These are phyloP conservation scores for Brachystomella parvula DNA, from an alignment of 1,140 invertebrate species.

Conservation along the genomic window DNA sequence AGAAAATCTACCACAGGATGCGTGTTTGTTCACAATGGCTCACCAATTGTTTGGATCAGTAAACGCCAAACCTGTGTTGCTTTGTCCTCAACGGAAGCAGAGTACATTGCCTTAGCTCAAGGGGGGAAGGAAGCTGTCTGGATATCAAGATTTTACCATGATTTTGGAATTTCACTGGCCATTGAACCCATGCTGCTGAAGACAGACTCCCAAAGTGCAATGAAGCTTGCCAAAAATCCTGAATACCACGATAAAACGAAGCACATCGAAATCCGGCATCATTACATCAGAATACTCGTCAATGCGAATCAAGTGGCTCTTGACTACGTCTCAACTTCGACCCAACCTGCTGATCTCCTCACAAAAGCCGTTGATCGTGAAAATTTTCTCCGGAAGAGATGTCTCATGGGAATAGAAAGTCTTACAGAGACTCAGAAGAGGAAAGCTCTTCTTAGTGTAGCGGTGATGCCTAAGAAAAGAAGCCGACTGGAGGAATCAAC, in stretches of 20 bases:
- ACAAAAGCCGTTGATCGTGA: slow-evolving; percentile 13
- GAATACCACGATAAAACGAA: slow-evolving; percentile 37
- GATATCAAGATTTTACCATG: slow-evolving; percentile 9
- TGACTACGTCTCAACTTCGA: neutral
- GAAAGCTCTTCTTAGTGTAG: neutral
- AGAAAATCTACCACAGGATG: neutral
- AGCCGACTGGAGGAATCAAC: no score
- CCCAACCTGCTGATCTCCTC: slow-evolving; percentile 14
- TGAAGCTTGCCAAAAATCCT: slow-evolving; percentile 12
- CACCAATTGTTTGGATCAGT: neutral
- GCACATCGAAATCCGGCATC: slow-evolving; percentile 39
- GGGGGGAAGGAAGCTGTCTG: slow-evolving; percentile 27
- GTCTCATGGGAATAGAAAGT: neutral
- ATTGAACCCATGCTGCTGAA: neutral
- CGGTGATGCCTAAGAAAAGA: neutral
- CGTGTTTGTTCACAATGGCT: neutral
- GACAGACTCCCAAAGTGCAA: neutral
- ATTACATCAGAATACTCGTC: slow-evolving; percentile 31
- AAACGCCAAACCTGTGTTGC: no score
- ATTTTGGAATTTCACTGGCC: neutral
- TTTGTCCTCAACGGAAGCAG: no score
- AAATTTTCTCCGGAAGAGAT: neutral
- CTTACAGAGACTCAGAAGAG: no score
- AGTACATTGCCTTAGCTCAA: no score
- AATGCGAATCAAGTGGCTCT: neutral